Evolutionary conservation across 2,888 invertebrate genomes (phyloP).

Genomic region (Lasioglossum lativentre): DNA sequence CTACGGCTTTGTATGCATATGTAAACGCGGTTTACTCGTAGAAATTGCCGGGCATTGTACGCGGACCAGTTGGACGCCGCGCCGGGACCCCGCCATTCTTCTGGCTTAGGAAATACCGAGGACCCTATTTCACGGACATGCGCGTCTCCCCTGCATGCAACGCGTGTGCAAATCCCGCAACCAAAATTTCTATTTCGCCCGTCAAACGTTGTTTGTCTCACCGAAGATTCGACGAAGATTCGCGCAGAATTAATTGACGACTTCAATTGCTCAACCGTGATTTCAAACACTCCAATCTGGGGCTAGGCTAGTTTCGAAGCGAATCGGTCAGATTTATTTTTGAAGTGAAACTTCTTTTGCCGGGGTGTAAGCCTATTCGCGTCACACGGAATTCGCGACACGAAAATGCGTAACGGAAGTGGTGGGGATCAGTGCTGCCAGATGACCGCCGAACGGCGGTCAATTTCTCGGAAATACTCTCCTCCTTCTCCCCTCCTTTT

Average conservation of each 20-base stretch:
- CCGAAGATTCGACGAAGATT: background rate
- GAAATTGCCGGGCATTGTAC: constrained; percentile 76
- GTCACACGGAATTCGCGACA: too few species aligned
- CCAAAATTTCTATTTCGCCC: background rate
- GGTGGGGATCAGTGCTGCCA: too few species aligned
- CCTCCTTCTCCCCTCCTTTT: too few species aligned
- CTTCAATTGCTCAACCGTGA: background rate
- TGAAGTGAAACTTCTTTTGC: too few species aligned
- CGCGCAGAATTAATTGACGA: background rate
- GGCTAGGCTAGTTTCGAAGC: background rate
- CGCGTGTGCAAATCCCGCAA: background rate
- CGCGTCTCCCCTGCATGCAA: background rate
- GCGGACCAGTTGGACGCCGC: constrained; percentile 55
- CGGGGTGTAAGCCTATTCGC: too few species aligned
- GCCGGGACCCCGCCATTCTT: constrained; percentile 65
- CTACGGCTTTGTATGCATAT: constrained; percentile 78
- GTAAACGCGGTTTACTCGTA: constrained; percentile 74
- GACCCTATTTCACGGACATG: constrained; percentile 37
- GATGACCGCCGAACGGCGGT: too few species aligned
- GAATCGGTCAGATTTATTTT: too few species aligned
- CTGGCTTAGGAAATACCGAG: constrained; percentile 58
- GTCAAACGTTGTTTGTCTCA: background rate
- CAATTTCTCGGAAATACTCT: too few species aligned
- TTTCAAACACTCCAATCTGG: background rate
- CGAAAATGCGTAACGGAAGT: too few species aligned